Evolutionary conservation across 2,797 vertebrate species (phyloP).

Genomic region (Acanthurus tractus): DNA sequence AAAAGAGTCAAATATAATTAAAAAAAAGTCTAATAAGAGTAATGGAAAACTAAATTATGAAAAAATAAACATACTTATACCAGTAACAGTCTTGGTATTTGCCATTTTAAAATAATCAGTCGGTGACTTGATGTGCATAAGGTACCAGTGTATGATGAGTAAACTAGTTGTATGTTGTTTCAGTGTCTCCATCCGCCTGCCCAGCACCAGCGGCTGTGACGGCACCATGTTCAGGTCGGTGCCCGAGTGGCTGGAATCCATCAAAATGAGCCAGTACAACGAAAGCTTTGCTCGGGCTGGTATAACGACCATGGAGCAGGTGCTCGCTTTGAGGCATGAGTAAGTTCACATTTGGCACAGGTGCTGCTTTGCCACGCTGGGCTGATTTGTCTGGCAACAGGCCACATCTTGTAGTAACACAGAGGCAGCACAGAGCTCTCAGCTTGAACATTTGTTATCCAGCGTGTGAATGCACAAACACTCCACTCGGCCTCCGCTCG

Average conservation of each 20-base stretch:
- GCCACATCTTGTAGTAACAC: slow-evolving; percentile 54
- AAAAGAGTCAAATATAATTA: not conserved
- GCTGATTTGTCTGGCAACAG: slow-evolving; percentile 37
- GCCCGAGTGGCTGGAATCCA: slow-evolving; percentile 96
- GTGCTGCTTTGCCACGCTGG: slow-evolving; percentile 40
- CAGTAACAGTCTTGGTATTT: not conserved
- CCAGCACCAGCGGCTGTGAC: slow-evolving; percentile 94
- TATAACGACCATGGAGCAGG: slow-evolving; percentile 93
- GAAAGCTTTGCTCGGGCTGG: slow-evolving; percentile 92
- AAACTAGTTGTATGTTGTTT: slow-evolving; percentile 10
- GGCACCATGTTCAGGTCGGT: slow-evolving; percentile 91
- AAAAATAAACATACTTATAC: not conserved
- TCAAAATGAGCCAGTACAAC: slow-evolving; percentile 95
- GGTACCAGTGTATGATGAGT: slow-evolving; percentile 8
- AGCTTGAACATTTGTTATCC: slow-evolving; percentile 68
- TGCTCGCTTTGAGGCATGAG: slow-evolving; percentile 93
- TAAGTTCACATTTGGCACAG: slow-evolving; percentile 87
- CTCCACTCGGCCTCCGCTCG: slow-evolving; percentile 6
- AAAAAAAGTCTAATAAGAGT: not conserved
- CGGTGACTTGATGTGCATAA: not conserved
- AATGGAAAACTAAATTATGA: not conserved
- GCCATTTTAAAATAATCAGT: not conserved
- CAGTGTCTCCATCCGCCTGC: slow-evolving; percentile 96
- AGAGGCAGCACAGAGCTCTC: slow-evolving; percentile 62
- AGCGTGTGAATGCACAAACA: slow-evolving; percentile 53